phyloP scores from a whole-genome alignment of 1,140 invertebrate genomes.

The Gryllus bimaculatus region DNA sequence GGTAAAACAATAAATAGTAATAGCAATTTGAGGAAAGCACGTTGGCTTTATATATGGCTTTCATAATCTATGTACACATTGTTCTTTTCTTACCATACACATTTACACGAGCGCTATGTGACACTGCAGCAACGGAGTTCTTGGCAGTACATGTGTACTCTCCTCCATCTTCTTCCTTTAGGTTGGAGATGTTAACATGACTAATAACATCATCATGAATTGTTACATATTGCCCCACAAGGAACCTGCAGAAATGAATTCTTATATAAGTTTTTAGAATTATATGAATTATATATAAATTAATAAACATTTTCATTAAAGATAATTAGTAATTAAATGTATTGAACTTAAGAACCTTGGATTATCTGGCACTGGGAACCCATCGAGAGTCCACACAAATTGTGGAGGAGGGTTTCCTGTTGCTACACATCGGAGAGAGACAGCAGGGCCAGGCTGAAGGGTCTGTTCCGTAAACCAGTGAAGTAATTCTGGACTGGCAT shows the following conservation, averaged over 20 bases:
- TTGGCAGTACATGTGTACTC: slow-evolving; percentile 80
- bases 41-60: too few relatives aligned
- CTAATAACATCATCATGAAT: slow-evolving; percentile 87
- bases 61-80: neutral
- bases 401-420: slow-evolving; percentile 84
- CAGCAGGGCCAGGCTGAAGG: slow-evolving; percentile 73
- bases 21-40: too few relatives aligned
- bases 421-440: slow-evolving; percentile 83
- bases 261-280: neutral
- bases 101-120: slow-evolving; percentile 77
- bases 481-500: slow-evolving; percentile 72
- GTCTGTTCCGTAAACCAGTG: slow-evolving; percentile 87
- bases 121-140: slow-evolving; percentile 65
- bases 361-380: slow-evolving; percentile 66
- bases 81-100: slow-evolving; percentile 58
- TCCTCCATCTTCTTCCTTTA: slow-evolving; percentile 83
- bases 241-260: slow-evolving; percentile 46
- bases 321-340: neutral
- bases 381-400: slow-evolving; percentile 80
- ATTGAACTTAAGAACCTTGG: slow-evolving; percentile 36
- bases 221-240: slow-evolving; percentile 84
- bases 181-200: slow-evolving; percentile 84
- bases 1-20: too few relatives aligned
- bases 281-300: neutral
- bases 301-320: neutral